Evolutionary conservation across 1,140 invertebrate species (phyloP), one percentile per base, ranked within the genome.

Genomic region (Drosophila arizonae): DNA sequence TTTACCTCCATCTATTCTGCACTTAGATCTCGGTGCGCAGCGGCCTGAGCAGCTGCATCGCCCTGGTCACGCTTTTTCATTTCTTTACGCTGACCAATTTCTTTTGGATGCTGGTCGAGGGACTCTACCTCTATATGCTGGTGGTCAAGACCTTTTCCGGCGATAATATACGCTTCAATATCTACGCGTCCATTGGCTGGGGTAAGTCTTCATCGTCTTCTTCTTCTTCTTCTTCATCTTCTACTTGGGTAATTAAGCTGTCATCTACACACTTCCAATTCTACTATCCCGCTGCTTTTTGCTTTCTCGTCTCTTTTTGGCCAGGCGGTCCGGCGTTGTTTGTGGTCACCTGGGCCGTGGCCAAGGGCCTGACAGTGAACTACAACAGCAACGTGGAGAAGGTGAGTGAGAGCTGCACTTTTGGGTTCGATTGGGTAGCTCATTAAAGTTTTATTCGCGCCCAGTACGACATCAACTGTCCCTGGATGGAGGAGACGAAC

Each of bases 101-200:
- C 92, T 99, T 98, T 93, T 99, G 98, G 98, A 99, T 99, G 98
- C 96, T 99, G 89, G 97, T 99, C 2, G 98, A 99, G 95, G 98
- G 97, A 30, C 92, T 99, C 3, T 99, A 98, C 92, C 93, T 99
- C 13, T 98, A 98, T 91, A 96, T 98, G 92, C 93, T 99, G 68
- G 97, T 99, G 33, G 97, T 98, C 21, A 96, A 97, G 92, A 97
- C 97, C 2, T 97, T 98, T 79, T 97, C 96, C 0, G 95, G 96
- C 41, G 97, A 98, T 87, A 97, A 97, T 84, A 96, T 99, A 76
- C 96, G 97, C 89, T 93, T 98, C 15, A 95, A 95, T 91, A 94
- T 97, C n/a, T 98, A 98, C 90, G 93, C 96, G 9, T 92, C 95
- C 21, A 97, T 99, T 51, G 98, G 98, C 57, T 99, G 98, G 97